Base-by-base conservation (phyloP, 2,113 vertebrate genomes). In the Castor canadensis region DNA sequence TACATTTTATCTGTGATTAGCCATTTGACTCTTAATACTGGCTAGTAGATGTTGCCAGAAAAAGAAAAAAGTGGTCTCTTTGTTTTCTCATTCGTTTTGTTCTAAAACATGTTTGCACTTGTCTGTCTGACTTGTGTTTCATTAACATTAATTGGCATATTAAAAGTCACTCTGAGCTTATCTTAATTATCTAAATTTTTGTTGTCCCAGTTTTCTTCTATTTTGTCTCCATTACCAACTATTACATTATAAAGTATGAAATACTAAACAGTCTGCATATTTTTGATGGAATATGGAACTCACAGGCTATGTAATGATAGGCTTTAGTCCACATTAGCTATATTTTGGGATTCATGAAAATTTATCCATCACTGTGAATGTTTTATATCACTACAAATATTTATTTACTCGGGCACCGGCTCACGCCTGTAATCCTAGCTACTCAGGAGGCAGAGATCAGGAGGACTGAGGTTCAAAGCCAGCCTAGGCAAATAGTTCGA, bases 131-230 rank as follows among this genome's bases (percentile, higher is more conserved):
- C 93, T 98, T 97, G 97, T 98, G 92, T 98, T 95, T 97, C 98
- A 97, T 87, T 98, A 98, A 97, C 97, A 97, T 98, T 98, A 91
- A 97, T 97, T 97, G 97, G 97, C 97, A 98, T 97, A 98, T 98
- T 99, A 98, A 98, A 98, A 97, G 97, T 98, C 98, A 96, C 98
- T 97, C 97, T 98, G 97, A 96, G 98, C 98, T 98, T 97, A 98
- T 84, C 66, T 83, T 95, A 75, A 52, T 76, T 96, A 97, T 96
- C 79, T 96, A 97, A 96, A 54, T 90, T 35, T 90, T 95, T 93
- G 52, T 98, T 66, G 43, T 98, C 67, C 67, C 52, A 82, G 43
- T 95, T 97, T 92, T 92, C 26, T 92, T 92, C 24, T 86, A 71
- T 76, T 56, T 30, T 91, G 38, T 92, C 56, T 96, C 58, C 45